phyloP scores from a whole-genome alignment of 2,113 vertebrate genomes.

The Fregata magnificens region DNA sequence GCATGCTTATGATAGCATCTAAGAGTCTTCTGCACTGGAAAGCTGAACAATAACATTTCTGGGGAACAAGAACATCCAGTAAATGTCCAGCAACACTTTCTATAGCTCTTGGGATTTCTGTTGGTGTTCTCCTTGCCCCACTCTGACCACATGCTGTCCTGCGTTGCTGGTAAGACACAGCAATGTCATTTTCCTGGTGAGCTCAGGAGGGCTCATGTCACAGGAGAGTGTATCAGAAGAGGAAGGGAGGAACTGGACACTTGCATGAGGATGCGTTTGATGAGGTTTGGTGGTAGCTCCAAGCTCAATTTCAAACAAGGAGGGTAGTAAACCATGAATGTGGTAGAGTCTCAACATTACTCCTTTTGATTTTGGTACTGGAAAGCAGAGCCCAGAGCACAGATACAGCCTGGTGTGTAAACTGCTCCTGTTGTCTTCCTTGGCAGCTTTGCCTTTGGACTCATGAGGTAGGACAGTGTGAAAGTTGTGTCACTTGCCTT shows the following conservation, averaged over 20 bases:
- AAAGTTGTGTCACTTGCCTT: not conserved
- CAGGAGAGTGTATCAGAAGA: not conserved
- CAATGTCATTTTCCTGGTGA: accelerated
- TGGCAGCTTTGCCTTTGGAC: not conserved
- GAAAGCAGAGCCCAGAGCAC: not conserved
- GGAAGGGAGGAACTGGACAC: not conserved
- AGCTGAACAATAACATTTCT: not conserved
- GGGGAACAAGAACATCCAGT: not conserved
- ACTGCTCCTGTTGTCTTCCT: not conserved
- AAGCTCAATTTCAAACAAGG: not conserved
- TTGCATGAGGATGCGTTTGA: not conserved
- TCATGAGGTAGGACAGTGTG: not conserved
- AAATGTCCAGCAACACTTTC: accelerated
- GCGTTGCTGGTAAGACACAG: not conserved
- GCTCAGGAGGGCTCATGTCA: not conserved
- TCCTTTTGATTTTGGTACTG: not conserved
- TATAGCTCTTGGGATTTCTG: accelerated
- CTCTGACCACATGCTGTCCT: not conserved
- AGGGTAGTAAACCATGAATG: not conserved
- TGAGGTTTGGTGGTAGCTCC: not conserved
- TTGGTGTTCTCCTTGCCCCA: not conserved
- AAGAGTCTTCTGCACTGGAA: not conserved
- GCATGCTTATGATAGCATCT: not conserved
- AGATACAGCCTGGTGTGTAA: accelerated
- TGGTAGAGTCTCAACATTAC: not conserved